Conservation (phyloP, 2,797 vertebrate species). For the Squalus acanthias region DNA sequence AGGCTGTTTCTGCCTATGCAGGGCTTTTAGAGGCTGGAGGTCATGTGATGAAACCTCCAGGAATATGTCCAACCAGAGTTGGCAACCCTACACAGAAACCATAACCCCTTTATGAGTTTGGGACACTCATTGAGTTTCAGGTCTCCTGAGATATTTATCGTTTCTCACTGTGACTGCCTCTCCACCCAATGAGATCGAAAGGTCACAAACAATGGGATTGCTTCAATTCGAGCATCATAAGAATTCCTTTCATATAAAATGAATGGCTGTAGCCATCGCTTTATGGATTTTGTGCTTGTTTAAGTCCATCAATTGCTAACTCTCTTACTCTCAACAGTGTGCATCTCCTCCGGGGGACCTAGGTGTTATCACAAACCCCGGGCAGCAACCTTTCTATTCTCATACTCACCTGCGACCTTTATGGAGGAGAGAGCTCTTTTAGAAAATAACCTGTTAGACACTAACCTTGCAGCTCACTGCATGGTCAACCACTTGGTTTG, state of each 20-base stretch:
- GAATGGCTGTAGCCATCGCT: not conserved
- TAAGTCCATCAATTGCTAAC: not conserved
- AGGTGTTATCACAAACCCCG: not conserved
- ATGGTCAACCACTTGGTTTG: not conserved
- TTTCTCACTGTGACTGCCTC: not conserved
- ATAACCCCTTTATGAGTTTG: not conserved
- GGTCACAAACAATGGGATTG: not conserved
- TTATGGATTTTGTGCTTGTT: not conserved
- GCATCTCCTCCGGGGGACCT: not conserved
- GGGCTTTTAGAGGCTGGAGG: not conserved
- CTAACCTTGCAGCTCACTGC: not conserved
- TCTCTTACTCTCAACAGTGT: not conserved
- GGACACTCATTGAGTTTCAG: not conserved
- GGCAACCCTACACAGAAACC: not conserved
- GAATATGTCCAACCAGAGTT: not conserved
- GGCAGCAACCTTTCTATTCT: not conserved
- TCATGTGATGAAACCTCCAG: not conserved
- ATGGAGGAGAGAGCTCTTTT: not conserved
- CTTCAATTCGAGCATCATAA: not conserved
- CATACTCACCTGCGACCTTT: not conserved
- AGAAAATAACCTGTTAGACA: not conserved
- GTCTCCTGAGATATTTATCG: not conserved
- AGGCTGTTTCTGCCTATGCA: not conserved
- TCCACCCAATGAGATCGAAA: not conserved
- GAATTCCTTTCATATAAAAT: not conserved